Conservation (phyloP, 1,140 invertebrate genomes). For the Panulirus ornatus region DNA sequence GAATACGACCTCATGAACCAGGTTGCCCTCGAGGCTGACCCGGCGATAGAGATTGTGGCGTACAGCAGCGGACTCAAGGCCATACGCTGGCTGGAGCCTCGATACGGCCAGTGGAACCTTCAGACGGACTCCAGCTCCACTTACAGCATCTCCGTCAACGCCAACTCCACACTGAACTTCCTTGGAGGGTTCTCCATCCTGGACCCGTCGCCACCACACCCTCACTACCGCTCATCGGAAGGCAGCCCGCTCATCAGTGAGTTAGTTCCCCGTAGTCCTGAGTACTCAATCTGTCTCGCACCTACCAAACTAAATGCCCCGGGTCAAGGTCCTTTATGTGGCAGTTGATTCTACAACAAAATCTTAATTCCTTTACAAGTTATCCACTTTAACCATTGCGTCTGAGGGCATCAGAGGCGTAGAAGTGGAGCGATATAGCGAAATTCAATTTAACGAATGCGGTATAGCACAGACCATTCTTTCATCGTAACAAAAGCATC, state of each 20-base stretch:
- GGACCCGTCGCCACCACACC: conserved; percentile 57
- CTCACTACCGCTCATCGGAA: conserved; percentile 48
- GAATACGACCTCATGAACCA: conserved; percentile 45
- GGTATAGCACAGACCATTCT: no score
- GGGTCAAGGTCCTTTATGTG: no score
- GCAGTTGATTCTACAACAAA: no score
- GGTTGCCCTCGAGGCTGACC: background rate
- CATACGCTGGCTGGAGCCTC: conserved; percentile 25
- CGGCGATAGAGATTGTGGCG: conserved; percentile 16
- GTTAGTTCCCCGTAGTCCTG: background rate
- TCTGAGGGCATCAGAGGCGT: no score
- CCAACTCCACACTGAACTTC: conserved; percentile 57
- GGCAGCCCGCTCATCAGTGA: conserved; percentile 58
- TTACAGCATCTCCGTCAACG: conserved; percentile 52
- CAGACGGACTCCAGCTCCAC: background rate
- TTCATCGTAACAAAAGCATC: no score
- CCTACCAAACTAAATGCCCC: no score
- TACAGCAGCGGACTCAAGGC: conserved; percentile 22
- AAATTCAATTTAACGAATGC: no score
- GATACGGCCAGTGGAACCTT: conserved; percentile 48
- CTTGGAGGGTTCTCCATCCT: conserved; percentile 55
- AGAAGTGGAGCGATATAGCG: no score
- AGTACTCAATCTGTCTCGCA: no score
- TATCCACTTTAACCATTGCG: no score
- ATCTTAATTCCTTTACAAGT: no score